Evolutionary conservation across 2,888 invertebrate genomes (phyloP), one percentile per base, ranked within the genome.

Genomic region (Arge pagana): DNA sequence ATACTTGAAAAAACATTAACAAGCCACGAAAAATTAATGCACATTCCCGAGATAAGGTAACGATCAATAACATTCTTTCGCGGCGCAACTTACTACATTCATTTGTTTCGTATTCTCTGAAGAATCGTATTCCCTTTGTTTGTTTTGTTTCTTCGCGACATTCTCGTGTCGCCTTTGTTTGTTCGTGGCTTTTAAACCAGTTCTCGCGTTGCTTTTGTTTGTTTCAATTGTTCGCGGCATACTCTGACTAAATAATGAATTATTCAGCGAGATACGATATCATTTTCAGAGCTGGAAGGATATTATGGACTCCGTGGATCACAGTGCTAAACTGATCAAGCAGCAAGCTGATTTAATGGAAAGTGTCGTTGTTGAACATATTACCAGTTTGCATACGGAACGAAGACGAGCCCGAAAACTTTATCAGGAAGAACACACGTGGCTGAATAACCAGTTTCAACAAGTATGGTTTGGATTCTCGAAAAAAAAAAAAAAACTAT

Each of bases 281-380:
- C 41, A 45, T 51, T 60, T 58, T 40, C 45, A 83, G 80, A 81
- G 82, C 42, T 95, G 95, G 95, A 85, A 86, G 64, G 86, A 86
- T 52, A 89, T 94, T 78, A 88, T 95, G 77, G 91, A 93, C 66
- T 93, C 95, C 69, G 84, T 95, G 77, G 95, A 96, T 74, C 88
- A 85, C 67, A 87, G 90, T 50, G 89, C 91, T 16, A 87, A 88
- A 62, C 81, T 90, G 60, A 86, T 96, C 54, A 87, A 86, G 69
- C 84, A 87, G 56, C 95, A 93, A 74, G 90, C 93, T 1, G 95
- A 96, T 74, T 84, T 86, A 18, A 81, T 96, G 62, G 92, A 93
- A 71, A 86, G 85, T 21, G 85, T 88, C 57, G 91, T 93, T 8
- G 77, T 92, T 50, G 94, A 95, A 65, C 87, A 90, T 61, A 82